These are phyloP conservation scores for Parascotia fuliginaria DNA, from an alignment of 2,888 invertebrate species.

Conservation along the genomic window DNA sequence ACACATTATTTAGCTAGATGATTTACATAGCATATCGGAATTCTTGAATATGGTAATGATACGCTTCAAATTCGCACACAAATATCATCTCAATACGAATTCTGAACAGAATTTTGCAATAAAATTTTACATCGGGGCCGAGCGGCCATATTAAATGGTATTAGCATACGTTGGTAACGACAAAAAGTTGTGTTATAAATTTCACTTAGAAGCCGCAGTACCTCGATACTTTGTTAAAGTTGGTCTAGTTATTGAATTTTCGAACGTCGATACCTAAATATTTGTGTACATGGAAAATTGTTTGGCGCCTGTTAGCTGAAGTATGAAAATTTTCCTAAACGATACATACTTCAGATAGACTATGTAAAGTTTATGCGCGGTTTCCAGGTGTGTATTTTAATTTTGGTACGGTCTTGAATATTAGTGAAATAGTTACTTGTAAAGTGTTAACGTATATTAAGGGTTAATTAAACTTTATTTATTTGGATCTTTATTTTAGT, in stretches of 20 bases:
- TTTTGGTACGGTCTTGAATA: no score
- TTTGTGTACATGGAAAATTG: slow-evolving; percentile 2
- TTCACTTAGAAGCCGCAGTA: slow-evolving; percentile 33
- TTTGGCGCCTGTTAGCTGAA: no score
- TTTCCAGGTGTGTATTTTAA: no score
- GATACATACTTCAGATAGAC: no score
- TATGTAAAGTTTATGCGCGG: no score
- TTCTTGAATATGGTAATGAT: slow-evolving; percentile 26
- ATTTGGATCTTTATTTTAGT: no score
- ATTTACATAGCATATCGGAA: slow-evolving; percentile 11
- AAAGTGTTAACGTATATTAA: no score
- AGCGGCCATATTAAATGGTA: slow-evolving; percentile 25
- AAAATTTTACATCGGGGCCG: slow-evolving; percentile 30
- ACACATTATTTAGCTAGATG: neutral
- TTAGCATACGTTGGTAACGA: slow-evolving; percentile 35
- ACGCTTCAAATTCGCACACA: slow-evolving; percentile 19
- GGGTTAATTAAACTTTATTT: no score
- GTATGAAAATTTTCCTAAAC: no score
- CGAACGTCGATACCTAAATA: slow-evolving; percentile 3
- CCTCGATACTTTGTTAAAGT: slow-evolving; percentile 45
- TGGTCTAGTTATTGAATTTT: slow-evolving; percentile 51
- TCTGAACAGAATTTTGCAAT: slow-evolving; percentile 28
- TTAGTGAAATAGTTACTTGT: no score
- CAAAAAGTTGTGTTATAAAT: slow-evolving; percentile 50
- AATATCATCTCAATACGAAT: slow-evolving; percentile 26